Evolutionary conservation across 1,140 invertebrate species (phyloP), one percentile per base, ranked within the genome.

Genomic region (Rhizoglyphus robini): DNA sequence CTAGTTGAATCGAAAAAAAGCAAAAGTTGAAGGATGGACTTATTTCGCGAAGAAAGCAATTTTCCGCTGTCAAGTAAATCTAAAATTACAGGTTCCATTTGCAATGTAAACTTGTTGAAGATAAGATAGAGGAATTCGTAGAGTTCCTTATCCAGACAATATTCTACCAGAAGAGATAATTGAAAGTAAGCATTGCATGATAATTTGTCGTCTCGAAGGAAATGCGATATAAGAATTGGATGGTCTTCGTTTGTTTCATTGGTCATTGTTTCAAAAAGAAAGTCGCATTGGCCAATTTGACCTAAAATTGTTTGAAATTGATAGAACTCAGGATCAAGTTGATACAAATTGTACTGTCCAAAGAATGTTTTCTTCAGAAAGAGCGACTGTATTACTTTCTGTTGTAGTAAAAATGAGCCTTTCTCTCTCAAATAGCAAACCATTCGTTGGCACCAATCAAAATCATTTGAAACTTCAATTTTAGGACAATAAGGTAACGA

Each of bases 131-230:
- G 49, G 30, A 67, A 67, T 34, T 65, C 46, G 36, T 65, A 49
- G 13, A 68, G 38, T 46, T 66, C 54, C 57, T 68, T 57, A 29
- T 67, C 67, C 2, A 69, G 29, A 34, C 63, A 67, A 32, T 70
- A 68, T 31, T 65, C 62, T 3, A 63, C 65, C 23, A 69, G 30
- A n/a, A n/a, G 58, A 32, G 58, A 32, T 1, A 32, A 27, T 46
- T 60, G 11, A 15, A 54, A 32, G 20, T 23, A 32, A 13, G 11
- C 48, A 25, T 51, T 51, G n/a, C 29, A 25, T 51, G 29, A 27
- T 51, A 23, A n/a, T 23, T 51, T 51, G 13, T 51, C 23, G 18
- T 41, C 36, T 11, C 36, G 36, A 41, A 41, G 18, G 36, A 41
- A 41, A 18, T 18, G 18, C 18, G 8, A 18, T 18, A 41, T 11